phyloP scores from a whole-genome alignment of 2,113 vertebrate genomes.

The Chamaetylas fuelleborni region DNA sequence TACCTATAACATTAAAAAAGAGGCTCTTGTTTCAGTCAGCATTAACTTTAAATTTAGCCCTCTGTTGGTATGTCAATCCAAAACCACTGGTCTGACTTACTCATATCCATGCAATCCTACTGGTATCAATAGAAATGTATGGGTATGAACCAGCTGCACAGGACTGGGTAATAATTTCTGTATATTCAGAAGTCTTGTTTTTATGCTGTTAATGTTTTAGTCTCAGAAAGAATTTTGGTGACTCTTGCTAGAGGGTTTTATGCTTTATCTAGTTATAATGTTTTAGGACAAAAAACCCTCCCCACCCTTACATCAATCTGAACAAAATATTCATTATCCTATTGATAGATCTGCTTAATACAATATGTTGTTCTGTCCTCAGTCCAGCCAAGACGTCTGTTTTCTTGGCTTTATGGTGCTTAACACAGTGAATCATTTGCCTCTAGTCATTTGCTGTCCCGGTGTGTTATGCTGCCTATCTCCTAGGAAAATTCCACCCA shows the following conservation, averaged over 20 bases:
- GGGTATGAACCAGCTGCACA: not conserved
- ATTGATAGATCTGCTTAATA: constrained; percentile 26
- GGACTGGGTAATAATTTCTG: not conserved
- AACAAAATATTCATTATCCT: constrained; percentile 30
- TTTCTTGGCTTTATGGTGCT: constrained; percentile 13
- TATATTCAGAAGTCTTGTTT: not conserved
- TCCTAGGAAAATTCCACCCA: not conserved
- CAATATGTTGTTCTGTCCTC: not conserved
- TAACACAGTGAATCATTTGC: constrained; percentile 36
- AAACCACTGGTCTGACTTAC: not conserved
- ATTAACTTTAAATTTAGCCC: not conserved
- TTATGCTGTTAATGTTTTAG: not conserved
- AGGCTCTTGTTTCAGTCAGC: not conserved
- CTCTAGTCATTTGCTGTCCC: not conserved
- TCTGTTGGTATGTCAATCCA: not conserved
- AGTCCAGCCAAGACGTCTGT: constrained; percentile 19
- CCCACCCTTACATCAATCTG: not conserved
- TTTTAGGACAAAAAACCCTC: not conserved
- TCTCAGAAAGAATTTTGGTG: not conserved
- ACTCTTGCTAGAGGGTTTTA: not conserved
- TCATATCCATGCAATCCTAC: not conserved
- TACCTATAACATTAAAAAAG: not conserved
- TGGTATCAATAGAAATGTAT: not conserved
- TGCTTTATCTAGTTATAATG: not conserved
- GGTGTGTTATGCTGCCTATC: not conserved